Evolutionary conservation across 2,888 invertebrate species (phyloP), one percentile per base, ranked within the genome.

Genomic region (Magallana nippona): DNA sequence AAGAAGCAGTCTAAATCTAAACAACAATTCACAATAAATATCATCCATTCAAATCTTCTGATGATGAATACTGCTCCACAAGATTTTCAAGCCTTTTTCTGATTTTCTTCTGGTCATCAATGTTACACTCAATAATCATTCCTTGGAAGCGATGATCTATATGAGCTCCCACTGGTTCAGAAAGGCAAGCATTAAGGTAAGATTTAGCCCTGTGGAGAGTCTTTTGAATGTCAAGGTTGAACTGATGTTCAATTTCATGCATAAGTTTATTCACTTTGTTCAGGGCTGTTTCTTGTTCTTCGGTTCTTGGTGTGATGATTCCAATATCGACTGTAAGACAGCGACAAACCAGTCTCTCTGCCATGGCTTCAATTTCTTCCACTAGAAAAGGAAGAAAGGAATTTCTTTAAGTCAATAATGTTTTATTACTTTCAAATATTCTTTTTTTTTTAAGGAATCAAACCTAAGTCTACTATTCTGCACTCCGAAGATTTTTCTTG

Each of bases 81-180:
- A 89, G 78, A 22, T 58, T 81, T 58, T 90, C 85, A 10, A 92
- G 87, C 80, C 88, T 87, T 62, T 86, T 88, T 15, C 90, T 80
- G 32, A 90, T 86, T 44, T 92, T 90, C 90, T 95, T 95, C 89
- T 95, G 95, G 88, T 95, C 95, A 86, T 95, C 94, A 11, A 93
- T 93, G 10, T 94, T 93, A 88, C 95, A 94, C 22, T 93, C 93
- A 78, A 94, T 91, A n/a, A 94, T 85, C 63, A 90, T 89, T 19
- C 90, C 90, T 86, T 94, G 94, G 87, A 94, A 95, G 62, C 92
- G 90, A 71, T 92, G 92, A 86, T 95, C 94, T 78, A 94, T 91
- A 3, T 93, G 92, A 3, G 93, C 93, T 22, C 91, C 90, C 5
- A 82, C 22, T 2, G 92, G 90, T 82, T 95, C 94, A 13, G 94